These are phyloP conservation scores for Acomys russatus DNA, from an alignment of 2,797 vertebrate species.

Conservation along the genomic window DNA sequence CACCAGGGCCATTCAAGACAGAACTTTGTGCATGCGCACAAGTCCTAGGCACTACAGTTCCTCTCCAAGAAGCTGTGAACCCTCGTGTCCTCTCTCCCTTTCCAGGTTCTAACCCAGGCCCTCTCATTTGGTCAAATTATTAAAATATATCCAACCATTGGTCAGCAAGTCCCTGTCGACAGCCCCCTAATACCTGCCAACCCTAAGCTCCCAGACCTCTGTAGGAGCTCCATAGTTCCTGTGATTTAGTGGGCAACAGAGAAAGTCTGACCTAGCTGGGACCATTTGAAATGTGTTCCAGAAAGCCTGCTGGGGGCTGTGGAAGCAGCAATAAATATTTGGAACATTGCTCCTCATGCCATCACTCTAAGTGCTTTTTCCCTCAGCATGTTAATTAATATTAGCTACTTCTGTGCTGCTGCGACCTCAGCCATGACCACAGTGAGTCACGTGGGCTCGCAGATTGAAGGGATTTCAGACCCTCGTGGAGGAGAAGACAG, in stretches of 20 bases:
- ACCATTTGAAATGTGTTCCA: neutral
- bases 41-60: rapidly evolving
- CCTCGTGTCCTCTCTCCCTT: neutral
- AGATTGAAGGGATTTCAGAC: neutral
- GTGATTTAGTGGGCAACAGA: neutral
- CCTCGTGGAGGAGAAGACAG: neutral
- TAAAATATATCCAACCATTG: neutral
- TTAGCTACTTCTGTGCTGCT: neutral
- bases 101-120: neutral
- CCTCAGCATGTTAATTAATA: neutral
- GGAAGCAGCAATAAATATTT: rapidly evolving
- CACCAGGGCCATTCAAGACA: no score
- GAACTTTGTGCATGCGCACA: neutral
- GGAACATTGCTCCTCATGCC: neutral
- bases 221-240: neutral
- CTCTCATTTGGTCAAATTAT: neutral
- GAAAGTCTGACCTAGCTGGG: neutral
- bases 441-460: neutral
- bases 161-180: neutral
- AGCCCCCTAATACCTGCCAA: neutral
- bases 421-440: neutral
- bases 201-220: no score
- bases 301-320: neutral
- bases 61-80: neutral
- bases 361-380: neutral